Evolutionary conservation across 2,888 invertebrate genomes (phyloP).

Genomic region (Lysandra bellargus): DNA sequence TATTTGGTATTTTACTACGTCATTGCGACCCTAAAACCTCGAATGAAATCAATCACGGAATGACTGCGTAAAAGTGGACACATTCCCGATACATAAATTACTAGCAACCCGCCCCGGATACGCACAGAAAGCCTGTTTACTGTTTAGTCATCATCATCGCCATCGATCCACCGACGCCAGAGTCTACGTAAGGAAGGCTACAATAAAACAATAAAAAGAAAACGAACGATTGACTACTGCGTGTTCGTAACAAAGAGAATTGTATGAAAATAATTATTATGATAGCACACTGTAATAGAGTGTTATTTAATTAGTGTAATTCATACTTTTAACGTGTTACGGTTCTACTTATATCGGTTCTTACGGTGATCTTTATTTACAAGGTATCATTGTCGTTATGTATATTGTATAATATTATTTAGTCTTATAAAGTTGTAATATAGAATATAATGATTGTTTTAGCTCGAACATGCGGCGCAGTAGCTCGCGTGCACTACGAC

Average conservation of each 20-base stretch:
- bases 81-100: neutral
- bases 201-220: no score
- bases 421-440: neutral
- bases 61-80: slow-evolving; percentile 8
- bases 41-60: neutral
- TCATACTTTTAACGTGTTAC: no score
- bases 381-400: no score
- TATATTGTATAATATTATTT: no score
- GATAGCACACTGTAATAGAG: no score
- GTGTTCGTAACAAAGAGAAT: no score
- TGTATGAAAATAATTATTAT: no score
- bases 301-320: no score
- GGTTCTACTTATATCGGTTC: no score
- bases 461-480: neutral
- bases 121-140: neutral
- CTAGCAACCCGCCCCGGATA: neutral
- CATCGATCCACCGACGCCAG: neutral
- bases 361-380: no score
- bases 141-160: neutral
- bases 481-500: neutral
- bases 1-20: neutral
- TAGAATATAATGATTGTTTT: neutral
- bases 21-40: neutral
- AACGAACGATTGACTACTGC: no score
- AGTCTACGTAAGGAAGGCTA: no score